Conservation (phyloP, 1,140 invertebrate genomes). For the Conopomorpha cramerella region DNA sequence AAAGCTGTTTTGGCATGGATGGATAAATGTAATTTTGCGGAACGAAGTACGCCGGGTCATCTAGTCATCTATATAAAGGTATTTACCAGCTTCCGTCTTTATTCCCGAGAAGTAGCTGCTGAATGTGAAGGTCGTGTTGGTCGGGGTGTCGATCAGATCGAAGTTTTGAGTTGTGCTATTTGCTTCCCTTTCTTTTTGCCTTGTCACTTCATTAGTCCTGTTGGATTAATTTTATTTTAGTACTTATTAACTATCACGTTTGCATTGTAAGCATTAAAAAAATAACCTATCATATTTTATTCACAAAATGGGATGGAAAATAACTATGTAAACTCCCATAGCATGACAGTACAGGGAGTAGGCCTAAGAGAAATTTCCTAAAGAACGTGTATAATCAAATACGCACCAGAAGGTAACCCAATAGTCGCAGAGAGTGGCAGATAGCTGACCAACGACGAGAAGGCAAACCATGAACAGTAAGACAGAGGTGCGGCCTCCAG, state of each 20-base stretch:
- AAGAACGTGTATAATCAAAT: no score
- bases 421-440: slow-evolving; percentile 53
- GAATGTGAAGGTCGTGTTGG: slow-evolving; percentile 30
- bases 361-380: no score
- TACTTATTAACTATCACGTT: no score
- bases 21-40: no score
- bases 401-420: slow-evolving; percentile 60
- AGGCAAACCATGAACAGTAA: slow-evolving; percentile 44
- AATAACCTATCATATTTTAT: no score
- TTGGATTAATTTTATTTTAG: no score
- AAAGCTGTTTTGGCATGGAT: neutral
- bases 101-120: slow-evolving; percentile 37
- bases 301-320: no score
- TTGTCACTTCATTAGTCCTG: slow-evolving; percentile 50
- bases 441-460: slow-evolving; percentile 50
- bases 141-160: slow-evolving; percentile 13
- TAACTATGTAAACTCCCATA: no score
- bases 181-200: slow-evolving; percentile 29
- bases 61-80: neutral
- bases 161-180: slow-evolving; percentile 30
- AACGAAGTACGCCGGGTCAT: no score
- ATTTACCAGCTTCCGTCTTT: slow-evolving; percentile 24
- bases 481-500: slow-evolving; percentile 32
- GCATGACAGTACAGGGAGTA: no score
- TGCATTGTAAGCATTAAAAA: no score